A percentile compares a stretch with the other conserved stretches of the same genome.
phyloP scores from a whole-genome alignment of 2,113 vertebrate genomes.

The Zapus hudsonius region DNA sequence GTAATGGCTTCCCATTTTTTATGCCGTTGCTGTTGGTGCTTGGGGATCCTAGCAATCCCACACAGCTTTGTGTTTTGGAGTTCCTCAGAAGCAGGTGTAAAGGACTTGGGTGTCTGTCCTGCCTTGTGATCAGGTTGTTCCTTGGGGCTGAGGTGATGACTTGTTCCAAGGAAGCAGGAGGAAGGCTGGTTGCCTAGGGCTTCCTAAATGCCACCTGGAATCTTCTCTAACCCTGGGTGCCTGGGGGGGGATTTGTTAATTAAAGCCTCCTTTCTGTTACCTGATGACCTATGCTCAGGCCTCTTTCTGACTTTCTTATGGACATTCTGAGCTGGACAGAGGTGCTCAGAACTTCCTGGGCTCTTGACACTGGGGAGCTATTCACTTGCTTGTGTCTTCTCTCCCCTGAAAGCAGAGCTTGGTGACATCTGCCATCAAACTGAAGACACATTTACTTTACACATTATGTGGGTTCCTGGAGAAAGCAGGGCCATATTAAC shows the following conservation, averaged over 20 bases:
- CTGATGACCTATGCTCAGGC: background rate
- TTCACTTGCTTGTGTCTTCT: too few species aligned
- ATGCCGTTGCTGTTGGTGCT: background rate
- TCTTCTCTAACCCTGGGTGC: background rate
- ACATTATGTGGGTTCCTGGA: background rate
- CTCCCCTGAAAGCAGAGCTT: background rate
- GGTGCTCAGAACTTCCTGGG: background rate
- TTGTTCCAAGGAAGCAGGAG: background rate
- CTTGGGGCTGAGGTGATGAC: background rate
- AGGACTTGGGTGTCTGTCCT: background rate
- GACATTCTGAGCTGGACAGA: background rate
- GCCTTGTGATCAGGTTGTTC: background rate
- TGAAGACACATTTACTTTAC: background rate
- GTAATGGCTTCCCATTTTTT: background rate
- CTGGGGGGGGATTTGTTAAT: background rate
- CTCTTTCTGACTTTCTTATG: background rate
- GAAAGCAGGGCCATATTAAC: background rate
- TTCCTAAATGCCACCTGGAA: too few species aligned
- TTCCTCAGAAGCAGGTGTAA: background rate
- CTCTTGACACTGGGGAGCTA: background rate
- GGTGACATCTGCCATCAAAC: background rate
- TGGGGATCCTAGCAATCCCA: background rate
- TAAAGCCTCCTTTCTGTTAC: background rate
- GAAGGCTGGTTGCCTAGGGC: background rate
- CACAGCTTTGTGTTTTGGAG: constrained; percentile 1